Percentiles rank a stretch among this genome's conserved stretches.
These are phyloP conservation scores for Morus bassanus DNA, from an alignment of 2,797 vertebrate species.

Conservation along the genomic window DNA sequence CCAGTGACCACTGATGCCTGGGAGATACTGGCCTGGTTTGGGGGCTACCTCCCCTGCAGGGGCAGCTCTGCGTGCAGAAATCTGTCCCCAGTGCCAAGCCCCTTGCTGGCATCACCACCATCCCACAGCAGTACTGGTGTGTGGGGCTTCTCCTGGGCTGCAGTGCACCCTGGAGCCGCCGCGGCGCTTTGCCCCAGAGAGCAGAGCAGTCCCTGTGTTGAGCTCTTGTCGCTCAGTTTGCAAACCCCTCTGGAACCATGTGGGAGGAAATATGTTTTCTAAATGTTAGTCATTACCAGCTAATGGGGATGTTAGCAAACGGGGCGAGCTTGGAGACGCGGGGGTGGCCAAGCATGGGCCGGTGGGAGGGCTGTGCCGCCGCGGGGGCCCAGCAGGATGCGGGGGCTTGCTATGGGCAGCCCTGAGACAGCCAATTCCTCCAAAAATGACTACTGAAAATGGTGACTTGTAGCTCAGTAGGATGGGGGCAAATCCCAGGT, in stretches of 20 bases:
- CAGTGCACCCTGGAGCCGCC: neutral
- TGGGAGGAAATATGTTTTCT: slow-evolving; percentile 67
- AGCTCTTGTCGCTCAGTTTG: slow-evolving; percentile 33
- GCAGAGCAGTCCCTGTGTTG: neutral
- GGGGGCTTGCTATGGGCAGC: neutral
- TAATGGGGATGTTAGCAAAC: slow-evolving; percentile 49
- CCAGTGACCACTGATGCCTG: fast-evolving
- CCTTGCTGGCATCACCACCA: neutral
- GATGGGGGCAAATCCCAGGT: neutral
- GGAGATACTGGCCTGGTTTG: neutral
- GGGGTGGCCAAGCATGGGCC: neutral
- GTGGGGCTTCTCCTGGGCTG: neutral
- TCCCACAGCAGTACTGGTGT: neutral
- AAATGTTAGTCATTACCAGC: slow-evolving; percentile 60
- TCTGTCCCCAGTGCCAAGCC: neutral
- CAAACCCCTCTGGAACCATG: slow-evolving; percentile 53
- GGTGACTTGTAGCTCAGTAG: neutral
- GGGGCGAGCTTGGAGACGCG: neutral
- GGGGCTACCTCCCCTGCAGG: neutral
- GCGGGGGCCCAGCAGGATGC: neutral
- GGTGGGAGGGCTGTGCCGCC: neutral
- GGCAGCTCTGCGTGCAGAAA: neutral
- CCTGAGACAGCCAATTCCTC: neutral
- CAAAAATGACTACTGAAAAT: neutral
- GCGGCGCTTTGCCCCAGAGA: neutral